Conservation (phyloP, 2,797 vertebrate genomes). For the Etheostoma perlongum region DNA sequence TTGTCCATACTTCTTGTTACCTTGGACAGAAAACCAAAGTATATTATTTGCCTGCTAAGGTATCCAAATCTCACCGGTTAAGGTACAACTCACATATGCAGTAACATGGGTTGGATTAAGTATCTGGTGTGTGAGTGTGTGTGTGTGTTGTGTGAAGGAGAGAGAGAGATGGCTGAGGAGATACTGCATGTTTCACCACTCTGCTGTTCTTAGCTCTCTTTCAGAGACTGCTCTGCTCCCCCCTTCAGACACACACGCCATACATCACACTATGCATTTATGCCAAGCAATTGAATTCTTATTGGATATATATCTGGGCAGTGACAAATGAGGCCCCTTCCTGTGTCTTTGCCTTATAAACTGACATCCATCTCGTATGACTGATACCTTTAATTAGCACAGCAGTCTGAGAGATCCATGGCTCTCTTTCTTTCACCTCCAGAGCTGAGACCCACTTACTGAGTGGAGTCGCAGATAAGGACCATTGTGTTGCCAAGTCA, state of each 20-base stretch:
- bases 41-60: not conserved
- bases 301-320: constrained; percentile 79
- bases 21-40: not conserved
- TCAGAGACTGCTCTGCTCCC: constrained; percentile 14
- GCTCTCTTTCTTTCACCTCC: constrained; percentile 63
- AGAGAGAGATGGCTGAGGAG: constrained; percentile 12
- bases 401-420: constrained; percentile 60
- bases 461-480: constrained; percentile 51
- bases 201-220: constrained; percentile 39
- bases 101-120: constrained; percentile 19
- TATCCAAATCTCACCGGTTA: not conserved
- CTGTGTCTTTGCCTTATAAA: constrained; percentile 63
- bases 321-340: constrained; percentile 74
- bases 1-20: no score
- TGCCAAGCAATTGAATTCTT: constrained; percentile 82
- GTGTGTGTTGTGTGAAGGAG: not conserved
- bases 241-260: constrained; percentile 26
- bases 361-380: constrained; percentile 74
- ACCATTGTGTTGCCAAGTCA: constrained; percentile 51
- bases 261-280: constrained; percentile 80
- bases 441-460: constrained; percentile 50
- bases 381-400: constrained; percentile 81
- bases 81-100: not conserved
- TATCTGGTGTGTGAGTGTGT: constrained; percentile 6
- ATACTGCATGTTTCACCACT: constrained; percentile 42